These are phyloP conservation scores for Mnemiopsis leidyi DNA, from an alignment of 37 sponge, comb jelly and placozoan genomes.

Conservation along the genomic window DNA sequence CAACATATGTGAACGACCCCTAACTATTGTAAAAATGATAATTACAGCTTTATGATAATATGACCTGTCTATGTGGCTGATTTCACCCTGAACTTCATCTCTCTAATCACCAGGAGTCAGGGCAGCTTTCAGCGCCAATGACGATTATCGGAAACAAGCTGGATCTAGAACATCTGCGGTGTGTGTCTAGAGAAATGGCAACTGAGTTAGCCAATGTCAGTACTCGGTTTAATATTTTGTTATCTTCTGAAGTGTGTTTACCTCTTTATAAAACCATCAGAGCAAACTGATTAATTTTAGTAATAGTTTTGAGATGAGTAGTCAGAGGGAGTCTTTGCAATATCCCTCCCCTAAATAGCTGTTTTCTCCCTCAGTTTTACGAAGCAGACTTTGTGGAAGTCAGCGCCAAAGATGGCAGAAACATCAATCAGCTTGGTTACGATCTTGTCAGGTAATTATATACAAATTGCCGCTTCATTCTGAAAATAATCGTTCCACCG, in stretches of 20 bases:
- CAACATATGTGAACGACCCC: no score
- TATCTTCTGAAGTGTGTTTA: neutral
- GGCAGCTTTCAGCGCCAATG: slow-evolving; percentile 48
- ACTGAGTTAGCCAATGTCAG: slow-evolving; percentile 31
- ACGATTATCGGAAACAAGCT: slow-evolving; percentile 46
- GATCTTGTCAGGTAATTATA: slow-evolving; percentile 42
- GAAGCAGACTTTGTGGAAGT: slow-evolving; percentile 58
- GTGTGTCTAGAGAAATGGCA: slow-evolving; percentile 28
- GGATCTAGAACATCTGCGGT: slow-evolving; percentile 26
- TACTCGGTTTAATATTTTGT: neutral
- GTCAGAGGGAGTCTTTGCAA: no score
- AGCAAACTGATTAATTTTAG: no score
- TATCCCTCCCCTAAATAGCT: no score
- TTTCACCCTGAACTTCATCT: no score
- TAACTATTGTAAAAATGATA: no score
- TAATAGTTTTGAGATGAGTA: no score
- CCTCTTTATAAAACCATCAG: no score
- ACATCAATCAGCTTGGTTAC: slow-evolving; percentile 28
- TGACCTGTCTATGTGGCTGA: no score
- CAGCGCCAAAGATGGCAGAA: slow-evolving; percentile 43
- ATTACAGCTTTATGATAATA: no score
- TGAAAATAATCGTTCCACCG: no score
- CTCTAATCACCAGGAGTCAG: slow-evolving; percentile 45
- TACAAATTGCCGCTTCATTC: neutral
- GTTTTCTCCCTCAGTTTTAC: slow-evolving; percentile 63